Base-by-base conservation (phyloP, 1,140 invertebrate genomes). In the Brachionus angularis region DNA sequence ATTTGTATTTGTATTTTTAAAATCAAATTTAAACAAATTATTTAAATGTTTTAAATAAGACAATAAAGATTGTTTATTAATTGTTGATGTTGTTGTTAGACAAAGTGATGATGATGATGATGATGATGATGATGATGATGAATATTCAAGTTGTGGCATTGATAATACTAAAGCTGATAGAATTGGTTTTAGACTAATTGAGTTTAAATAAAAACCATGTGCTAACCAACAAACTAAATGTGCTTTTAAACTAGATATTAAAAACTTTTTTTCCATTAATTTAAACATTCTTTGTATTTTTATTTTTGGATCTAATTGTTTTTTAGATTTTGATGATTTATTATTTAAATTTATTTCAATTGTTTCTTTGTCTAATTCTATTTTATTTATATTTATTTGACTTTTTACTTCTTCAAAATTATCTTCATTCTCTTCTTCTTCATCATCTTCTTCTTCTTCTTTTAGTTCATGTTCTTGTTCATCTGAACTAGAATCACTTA, bases 321-420 rank as follows among this genome's bases (percentile, higher is more conserved):
- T 67, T 67, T 67, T 67, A 10, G 42, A 1, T 33, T 47, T 67
- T n/a, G n/a, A n/a, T n/a, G n/a, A n/a, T 50, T 67, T 67, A 1
- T 46, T 33, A 10, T 27, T 27, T 29, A 67, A 23, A 1, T 5
- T 67, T 18, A 67, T 34, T 67, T 67, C 18, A 5, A 67, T 50
- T 23, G 21, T 29, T 23, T 67, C 62, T 49, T 25, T 46, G 5
- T 33, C 31, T 8, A 67, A 47, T 47, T 67, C 33, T 27, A 42
- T 10, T 23, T 67, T 31, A 16, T 7, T 39, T 14, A 64, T n/a
- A 44, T 44, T 47, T 21, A 39, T 8, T n/a, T 46, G 62, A 39
- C 31, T 50, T 47, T 67, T 42, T 1, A 67, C 62, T 47, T 67
- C 62, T 47, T 67, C 62, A 46, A 46, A 67, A 1, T 67, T 42